phyloP scores from a whole-genome alignment of 2,888 invertebrate genomes.

The Clistopyga incitator region DNA sequence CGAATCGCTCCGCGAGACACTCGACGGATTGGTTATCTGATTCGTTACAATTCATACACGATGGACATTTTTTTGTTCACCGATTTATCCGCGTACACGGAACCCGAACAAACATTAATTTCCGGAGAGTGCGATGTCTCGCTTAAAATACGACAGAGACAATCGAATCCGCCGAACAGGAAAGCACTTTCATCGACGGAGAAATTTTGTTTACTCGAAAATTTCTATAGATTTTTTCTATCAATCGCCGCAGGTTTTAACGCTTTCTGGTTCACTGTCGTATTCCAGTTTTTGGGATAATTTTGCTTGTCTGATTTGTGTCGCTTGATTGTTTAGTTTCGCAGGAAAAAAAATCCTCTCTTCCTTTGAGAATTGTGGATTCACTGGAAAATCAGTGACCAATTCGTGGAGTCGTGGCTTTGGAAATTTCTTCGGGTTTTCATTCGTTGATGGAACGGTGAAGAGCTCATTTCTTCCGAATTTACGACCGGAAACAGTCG shows the following conservation, averaged over 20 bases:
- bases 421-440: slow-evolving; percentile 25
- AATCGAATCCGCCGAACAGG: neutral
- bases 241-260: neutral
- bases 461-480: slow-evolving; percentile 31
- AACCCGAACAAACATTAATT: neutral
- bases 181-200: slow-evolving; percentile 7
- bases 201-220: neutral
- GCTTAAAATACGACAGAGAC: neutral
- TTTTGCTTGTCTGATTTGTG: neutral
- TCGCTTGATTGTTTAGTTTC: slow-evolving; percentile 19
- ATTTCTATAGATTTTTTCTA: neutral
- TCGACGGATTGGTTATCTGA: neutral
- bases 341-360: neutral
- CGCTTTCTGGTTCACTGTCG: slow-evolving; percentile 6
- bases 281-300: neutral
- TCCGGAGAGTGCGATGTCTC: neutral
- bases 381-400: slow-evolving; percentile 34
- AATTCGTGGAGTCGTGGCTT: slow-evolving; percentile 19
- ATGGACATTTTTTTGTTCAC: neutral
- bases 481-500: neutral
- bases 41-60: slow-evolving; percentile 11
- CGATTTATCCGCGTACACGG: neutral
- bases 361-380: neutral
- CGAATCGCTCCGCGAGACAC: neutral
- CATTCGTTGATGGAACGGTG: slow-evolving; percentile 41